Percentiles rank a stretch among this genome's conserved stretches.
These are phyloP conservation scores for Phania funesta DNA, from an alignment of 2,888 invertebrate genomes.

Conservation along the genomic window DNA sequence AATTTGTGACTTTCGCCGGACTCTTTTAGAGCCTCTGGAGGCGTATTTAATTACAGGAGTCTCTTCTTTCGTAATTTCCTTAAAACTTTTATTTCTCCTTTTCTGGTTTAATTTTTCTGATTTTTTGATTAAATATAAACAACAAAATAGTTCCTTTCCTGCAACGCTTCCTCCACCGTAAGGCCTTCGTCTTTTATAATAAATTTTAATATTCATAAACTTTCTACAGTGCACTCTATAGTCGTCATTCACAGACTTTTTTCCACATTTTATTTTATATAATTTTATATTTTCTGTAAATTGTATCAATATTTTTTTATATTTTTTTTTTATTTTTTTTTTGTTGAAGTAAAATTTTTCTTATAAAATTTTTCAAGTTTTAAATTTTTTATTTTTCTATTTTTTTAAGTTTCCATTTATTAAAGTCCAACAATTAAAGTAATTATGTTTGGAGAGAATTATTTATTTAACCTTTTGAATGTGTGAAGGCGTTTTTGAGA, in stretches of 20 bases:
- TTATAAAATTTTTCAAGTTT: slow-evolving; percentile 32
- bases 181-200: no score
- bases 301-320: slow-evolving; percentile 29
- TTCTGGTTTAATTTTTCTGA: no score
- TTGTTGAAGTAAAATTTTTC: background rate
- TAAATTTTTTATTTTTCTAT: slow-evolving; percentile 1
- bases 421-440: slow-evolving; percentile 62
- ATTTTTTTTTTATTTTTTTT: slow-evolving; percentile 5
- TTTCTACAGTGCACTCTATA: background rate
- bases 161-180: no score
- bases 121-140: no score
- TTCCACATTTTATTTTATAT: background rate
- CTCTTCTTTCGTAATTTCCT: no score
- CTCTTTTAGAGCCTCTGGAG: no score
- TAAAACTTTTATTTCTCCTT: no score
- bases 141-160: no score
- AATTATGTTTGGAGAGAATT: slow-evolving; percentile 28
- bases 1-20: no score
- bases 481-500: background rate
- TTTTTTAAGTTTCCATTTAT: slow-evolving; percentile 22
- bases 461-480: background rate
- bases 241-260: background rate
- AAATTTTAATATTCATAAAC: no score
- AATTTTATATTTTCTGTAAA: slow-evolving; percentile 6
- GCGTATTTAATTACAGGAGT: no score